Percentiles rank a stretch among this genome's conserved stretches.
Conservation (phyloP, 1,140 invertebrate genomes). For the Listronotus oregonensis region DNA sequence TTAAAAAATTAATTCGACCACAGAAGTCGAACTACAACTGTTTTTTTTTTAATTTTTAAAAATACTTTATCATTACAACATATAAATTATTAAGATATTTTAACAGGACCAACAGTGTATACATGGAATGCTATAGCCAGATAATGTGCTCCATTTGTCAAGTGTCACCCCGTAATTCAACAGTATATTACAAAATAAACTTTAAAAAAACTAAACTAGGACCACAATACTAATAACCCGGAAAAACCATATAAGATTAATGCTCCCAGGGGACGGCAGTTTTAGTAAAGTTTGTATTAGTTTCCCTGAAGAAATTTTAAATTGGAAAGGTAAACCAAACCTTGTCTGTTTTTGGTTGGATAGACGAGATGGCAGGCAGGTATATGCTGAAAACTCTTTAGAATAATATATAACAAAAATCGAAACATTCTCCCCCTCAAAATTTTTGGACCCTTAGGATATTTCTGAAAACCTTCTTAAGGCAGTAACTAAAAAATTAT, state of each 20-base stretch:
- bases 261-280: conserved; percentile 3
- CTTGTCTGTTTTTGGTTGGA: no score
- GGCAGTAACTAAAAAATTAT: no score
- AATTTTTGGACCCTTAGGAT: no score
- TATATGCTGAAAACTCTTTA: no score
- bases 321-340: no score
- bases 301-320: neutral
- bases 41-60: conserved; percentile 54
- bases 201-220: conserved; percentile 50
- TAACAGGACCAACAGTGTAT: conserved; percentile 59
- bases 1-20: conserved; percentile 44
- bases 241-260: conserved; percentile 14
- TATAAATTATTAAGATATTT: conserved; percentile 56
- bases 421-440: no score
- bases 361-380: no score
- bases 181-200: conserved; percentile 55
- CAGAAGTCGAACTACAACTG: conserved; percentile 42
- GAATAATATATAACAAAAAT: no score
- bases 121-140: conserved; percentile 56
- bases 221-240: conserved; percentile 29
- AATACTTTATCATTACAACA: conserved; percentile 55
- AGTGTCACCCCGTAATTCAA: conserved; percentile 51
- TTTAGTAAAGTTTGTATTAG: neutral
- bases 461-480: no score
- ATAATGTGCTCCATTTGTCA: conserved; percentile 57